Evolutionary conservation across 1,140 invertebrate species (phyloP), one percentile per base, ranked within the genome.

Genomic region (Ptiloglossa arizonensis): DNA sequence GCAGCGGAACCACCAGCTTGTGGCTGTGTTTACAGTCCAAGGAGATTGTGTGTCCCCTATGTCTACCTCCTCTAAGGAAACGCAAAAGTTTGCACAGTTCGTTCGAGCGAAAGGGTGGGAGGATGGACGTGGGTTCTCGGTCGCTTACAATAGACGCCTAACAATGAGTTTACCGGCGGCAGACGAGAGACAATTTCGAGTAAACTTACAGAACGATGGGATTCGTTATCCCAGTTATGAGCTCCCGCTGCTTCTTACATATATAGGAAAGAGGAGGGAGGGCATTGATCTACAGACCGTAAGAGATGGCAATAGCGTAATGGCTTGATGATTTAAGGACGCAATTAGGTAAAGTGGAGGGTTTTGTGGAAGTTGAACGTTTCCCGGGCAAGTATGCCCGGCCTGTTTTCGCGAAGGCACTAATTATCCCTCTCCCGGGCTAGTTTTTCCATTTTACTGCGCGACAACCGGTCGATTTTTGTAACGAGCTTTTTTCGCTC

Each of bases 341-440:
- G 82, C 82, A 85, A 85, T 85, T 85, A 85, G 83, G 83, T 71
- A 85, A 85, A 85, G 83, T 85, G 83, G 79, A 85, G 70, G 73
- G 66, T 76, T 80, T 72, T 82, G 59, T 70, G 68, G 67, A 68
- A 84, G 83, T 78, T 85, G 84, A 85, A 74, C 79, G 82, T 73
- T 74, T 60, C 57, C 56, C 67, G 63, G 17, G 44, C 76, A 75
- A 84, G 79, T 85, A 71, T 81, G 48, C 77, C 68, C 63, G 52
- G 68, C 27, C 17, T 84, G 82, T 85, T 85, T 85, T 85, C 83
- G 82, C 80, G 82, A 80, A 66, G 70, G 78, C 82, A 80, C 83
- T 85, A 85, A 85, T 85, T 85, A 85, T 85, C 67, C n/a, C 66
- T 74, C 73, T 57, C 54, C 44, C 11, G 8, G 35, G 57, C 32